These are phyloP conservation scores for Bombus fervidus DNA, from an alignment of 1,140 invertebrate species.

Conservation along the genomic window DNA sequence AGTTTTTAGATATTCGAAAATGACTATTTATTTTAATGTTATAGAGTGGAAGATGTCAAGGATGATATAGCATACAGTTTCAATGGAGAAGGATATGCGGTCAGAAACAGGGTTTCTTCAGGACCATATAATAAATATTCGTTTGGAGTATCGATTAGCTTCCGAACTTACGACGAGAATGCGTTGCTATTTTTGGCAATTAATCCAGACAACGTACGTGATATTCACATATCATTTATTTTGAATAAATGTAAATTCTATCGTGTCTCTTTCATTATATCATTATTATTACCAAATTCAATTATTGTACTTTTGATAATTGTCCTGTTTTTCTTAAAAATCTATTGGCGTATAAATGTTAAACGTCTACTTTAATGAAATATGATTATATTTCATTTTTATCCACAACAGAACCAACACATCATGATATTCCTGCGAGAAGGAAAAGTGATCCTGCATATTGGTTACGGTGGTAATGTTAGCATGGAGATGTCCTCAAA, in stretches of 20 bases:
- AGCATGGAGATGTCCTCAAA: constrained; percentile 87
- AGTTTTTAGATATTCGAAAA: no score
- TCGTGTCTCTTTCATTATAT: no score
- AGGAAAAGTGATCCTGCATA: constrained; percentile 89
- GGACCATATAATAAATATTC: constrained; percentile 87
- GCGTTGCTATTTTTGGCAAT: constrained; percentile 92
- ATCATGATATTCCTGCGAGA: constrained; percentile 89
- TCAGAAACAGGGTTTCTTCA: constrained; percentile 85
- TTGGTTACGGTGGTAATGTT: constrained; percentile 87
- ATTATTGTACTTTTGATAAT: background rate
- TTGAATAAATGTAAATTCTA: background rate
- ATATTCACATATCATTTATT: constrained; percentile 34
- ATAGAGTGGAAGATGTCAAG: constrained; percentile 82
- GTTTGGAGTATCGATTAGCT: constrained; percentile 91
- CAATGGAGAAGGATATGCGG: constrained; percentile 90
- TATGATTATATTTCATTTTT: background rate
- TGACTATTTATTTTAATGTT: constrained; percentile 47
- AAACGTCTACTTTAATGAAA: background rate
- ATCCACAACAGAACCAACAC: constrained; percentile 86
- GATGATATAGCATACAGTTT: constrained; percentile 86
- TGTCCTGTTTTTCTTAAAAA: background rate
- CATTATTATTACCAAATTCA: background rate
- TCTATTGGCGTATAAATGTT: background rate
- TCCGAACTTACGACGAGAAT: constrained; percentile 94
- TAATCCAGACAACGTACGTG: constrained; percentile 85